Evolutionary conservation across 2,888 invertebrate genomes (phyloP).

Genomic region (Drosophila kambysellisi): DNA sequence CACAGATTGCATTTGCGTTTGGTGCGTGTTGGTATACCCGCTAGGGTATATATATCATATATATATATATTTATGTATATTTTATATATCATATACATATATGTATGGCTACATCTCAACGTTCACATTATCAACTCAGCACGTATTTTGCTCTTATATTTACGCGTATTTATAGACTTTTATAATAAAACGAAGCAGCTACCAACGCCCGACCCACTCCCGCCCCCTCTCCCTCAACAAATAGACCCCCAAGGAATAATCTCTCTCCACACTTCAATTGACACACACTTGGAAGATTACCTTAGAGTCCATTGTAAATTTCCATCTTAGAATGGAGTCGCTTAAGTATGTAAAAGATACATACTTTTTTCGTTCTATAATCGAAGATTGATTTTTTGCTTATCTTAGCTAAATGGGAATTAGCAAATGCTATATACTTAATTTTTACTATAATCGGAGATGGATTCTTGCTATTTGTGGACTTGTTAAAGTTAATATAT

Average conservation of each 20-base stretch:
- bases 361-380: background rate
- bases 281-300: background rate
- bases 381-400: background rate
- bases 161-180: background rate
- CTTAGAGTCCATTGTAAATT: background rate
- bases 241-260: background rate
- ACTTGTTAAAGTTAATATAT: background rate
- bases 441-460: background rate
- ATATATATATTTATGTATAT: background rate
- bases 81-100: background rate
- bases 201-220: background rate
- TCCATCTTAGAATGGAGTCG: background rate
- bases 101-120: background rate
- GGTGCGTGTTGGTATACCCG: slow-evolving; percentile 6
- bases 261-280: background rate
- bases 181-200: background rate
- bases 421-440: background rate
- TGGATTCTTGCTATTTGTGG: too few relatives aligned
- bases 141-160: background rate
- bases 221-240: background rate
- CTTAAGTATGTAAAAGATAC: background rate
- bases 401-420: background rate
- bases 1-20: slow-evolving; percentile 38
- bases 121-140: background rate
- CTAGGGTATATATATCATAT: background rate